These are phyloP conservation scores for Epizoanthus ramosus DNA, from an alignment of 92 coral and sea anemone species.

Conservation along the genomic window DNA sequence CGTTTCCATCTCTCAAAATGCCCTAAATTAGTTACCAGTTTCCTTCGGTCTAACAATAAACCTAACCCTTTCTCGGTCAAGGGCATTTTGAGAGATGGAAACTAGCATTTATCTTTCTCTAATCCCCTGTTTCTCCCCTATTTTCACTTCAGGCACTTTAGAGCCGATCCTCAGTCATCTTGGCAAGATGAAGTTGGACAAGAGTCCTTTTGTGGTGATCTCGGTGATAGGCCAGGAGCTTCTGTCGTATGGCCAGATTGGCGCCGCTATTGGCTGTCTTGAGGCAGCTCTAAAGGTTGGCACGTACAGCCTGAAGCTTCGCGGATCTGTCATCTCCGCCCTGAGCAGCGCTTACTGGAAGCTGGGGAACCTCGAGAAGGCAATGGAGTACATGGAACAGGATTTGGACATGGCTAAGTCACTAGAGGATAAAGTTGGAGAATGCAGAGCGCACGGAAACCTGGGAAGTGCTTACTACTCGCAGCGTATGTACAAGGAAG, in stretches of 20 bases:
- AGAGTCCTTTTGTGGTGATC: slow-evolving; percentile 94
- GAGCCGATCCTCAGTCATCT: slow-evolving; percentile 82
- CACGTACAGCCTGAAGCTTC: slow-evolving; percentile 90
- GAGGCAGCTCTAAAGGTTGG: slow-evolving; percentile 95
- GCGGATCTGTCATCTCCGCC: slow-evolving; percentile 98
- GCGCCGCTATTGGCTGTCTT: slow-evolving; percentile 89
- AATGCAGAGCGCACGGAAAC: slow-evolving; percentile 93
- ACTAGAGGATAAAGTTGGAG: slow-evolving; percentile 89
- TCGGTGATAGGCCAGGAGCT: slow-evolving; percentile 98
- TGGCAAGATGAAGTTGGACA: slow-evolving; percentile 84
- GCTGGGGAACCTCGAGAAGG: slow-evolving; percentile 81
- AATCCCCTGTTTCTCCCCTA: too few species aligned
- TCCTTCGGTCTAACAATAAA: too few species aligned
- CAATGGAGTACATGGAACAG: slow-evolving; percentile 92
- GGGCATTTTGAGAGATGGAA: too few species aligned
- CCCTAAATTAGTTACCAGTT: too few species aligned
- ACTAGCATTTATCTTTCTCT: too few species aligned
- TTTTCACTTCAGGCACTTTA: slow-evolving; percentile 62
- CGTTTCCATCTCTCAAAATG: too few species aligned
- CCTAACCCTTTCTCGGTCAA: too few species aligned
- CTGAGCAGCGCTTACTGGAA: slow-evolving; percentile 99
- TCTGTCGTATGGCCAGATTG: slow-evolving; percentile 79
- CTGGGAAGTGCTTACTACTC: slow-evolving; percentile 94
- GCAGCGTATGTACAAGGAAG: slow-evolving; percentile 84
- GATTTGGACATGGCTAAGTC: slow-evolving; percentile 92